Conservation (phyloP, 2,797 vertebrate genomes). For the Enoplosus armatus region DNA sequence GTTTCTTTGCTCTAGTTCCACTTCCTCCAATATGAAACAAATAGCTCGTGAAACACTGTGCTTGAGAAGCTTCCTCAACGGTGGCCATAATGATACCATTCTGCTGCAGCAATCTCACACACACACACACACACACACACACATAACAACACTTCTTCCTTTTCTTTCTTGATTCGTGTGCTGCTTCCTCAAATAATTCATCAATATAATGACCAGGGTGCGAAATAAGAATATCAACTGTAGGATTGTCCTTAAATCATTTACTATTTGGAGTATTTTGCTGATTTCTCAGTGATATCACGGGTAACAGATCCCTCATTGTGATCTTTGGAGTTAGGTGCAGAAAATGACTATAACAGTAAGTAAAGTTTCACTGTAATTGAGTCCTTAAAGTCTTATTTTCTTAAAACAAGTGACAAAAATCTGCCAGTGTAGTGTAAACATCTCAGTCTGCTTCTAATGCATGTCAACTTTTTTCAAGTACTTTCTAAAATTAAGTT, state of each 20-base stretch:
- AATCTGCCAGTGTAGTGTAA: neutral
- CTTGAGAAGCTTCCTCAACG: neutral
- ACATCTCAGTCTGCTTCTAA: no score
- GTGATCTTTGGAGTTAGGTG: neutral
- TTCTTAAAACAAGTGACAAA: neutral
- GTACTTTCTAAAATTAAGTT: neutral
- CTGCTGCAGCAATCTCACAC: neutral
- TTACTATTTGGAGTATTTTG: neutral
- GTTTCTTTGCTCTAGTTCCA: slow-evolving; percentile 23
- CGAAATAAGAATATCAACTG: neutral
- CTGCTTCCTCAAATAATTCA: neutral
- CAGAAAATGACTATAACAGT: no score
- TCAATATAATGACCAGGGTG: neutral
- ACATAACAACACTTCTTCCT: neutral
- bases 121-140: neutral
- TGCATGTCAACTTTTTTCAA: neutral
- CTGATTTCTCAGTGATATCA: neutral
- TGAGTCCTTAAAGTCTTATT: neutral
- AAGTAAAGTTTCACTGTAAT: neutral
- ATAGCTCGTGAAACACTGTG: slow-evolving; percentile 2
- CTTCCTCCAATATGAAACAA: slow-evolving; percentile 14
- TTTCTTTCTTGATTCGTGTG: neutral
- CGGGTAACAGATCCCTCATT: neutral
- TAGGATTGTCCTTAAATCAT: neutral
- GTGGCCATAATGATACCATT: no score